Base-by-base conservation (phyloP, 2,888 invertebrate species). In the Rhamphomyia laevipes region DNA sequence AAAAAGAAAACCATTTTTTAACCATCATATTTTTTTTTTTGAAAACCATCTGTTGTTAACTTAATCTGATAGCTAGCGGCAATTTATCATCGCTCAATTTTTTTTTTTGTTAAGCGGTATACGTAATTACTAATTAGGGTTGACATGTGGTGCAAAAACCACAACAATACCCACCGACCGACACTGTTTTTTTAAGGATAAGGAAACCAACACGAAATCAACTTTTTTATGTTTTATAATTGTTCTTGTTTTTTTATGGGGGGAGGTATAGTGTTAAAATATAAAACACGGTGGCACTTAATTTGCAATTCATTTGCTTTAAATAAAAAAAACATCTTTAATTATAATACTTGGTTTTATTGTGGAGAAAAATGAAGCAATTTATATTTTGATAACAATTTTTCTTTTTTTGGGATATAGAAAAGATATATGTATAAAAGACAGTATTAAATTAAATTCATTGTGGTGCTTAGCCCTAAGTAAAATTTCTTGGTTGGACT, bases 271-370 rank as follows among this genome's bases (percentile, higher is more conserved):
- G 49, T 52, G 53, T 46, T 31, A 45, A 42, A 51, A 53, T 16
- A 44, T 42, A 47, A 52, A 48, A 49, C 53, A 45, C 45, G 52
- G 55, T 60, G 57, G 54, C 60, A 61, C 60, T 63, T 63, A 63
- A 62, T 63, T 63, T 61, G 60, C 60, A 61, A 63, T 63, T 63
- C 63, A 63, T 62, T 63, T 59, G 60, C 58, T 60, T 57, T 51
- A 49, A 51, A 51, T 4, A 21, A 21, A 21, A 21, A 21, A 21
- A 21, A 6, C 21, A 21, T 21, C 23, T 27, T 27, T 27, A 27
- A 27, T 27, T 27, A 27, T n/a, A n/a, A n/a, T 27, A 9, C 23
- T 6, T 6, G 23, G 7, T 27, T 27, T 7, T 27, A 27, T 27
- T 27, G 5, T n/a, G n/a, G n/a, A 27, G 23, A 27, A 7, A 7